These are phyloP conservation scores for Anas platyrhynchos DNA, from an alignment of 2,113 vertebrate genomes.

Conservation along the genomic window DNA sequence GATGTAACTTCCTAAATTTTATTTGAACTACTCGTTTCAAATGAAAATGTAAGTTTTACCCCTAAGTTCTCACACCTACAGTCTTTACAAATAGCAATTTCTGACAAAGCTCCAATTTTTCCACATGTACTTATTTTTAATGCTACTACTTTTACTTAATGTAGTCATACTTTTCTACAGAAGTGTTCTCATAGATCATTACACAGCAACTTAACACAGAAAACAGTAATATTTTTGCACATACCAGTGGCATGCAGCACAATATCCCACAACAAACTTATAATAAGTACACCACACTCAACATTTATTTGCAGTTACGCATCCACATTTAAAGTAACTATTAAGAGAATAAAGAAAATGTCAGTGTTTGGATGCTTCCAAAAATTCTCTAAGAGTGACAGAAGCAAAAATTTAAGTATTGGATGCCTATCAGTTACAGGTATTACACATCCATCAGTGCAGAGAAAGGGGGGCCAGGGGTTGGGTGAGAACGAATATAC, in stretches of 20 bases:
- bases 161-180: background rate
- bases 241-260: constrained; percentile 15
- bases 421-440: constrained; percentile 66
- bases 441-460: constrained; percentile 61
- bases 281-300: constrained; percentile 91
- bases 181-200: background rate
- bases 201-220: background rate
- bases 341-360: constrained; percentile 26
- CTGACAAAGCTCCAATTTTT: background rate
- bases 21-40: background rate
- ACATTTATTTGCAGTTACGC: constrained; percentile 88
- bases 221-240: constrained; percentile 24
- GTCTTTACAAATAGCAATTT: background rate
- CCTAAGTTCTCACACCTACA: background rate
- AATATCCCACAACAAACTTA: constrained; percentile 97
- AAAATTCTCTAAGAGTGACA: constrained; percentile 50
- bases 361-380: constrained; percentile 11
- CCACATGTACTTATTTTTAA: background rate
- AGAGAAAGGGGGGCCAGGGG: background rate
- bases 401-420: constrained; percentile 62
- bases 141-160: background rate
- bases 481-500: background rate
- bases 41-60: background rate
- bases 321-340: constrained; percentile 77
- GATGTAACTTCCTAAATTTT: background rate